Conservation (phyloP, 2,888 invertebrate genomes). For the Drosophila anomelani region DNA sequence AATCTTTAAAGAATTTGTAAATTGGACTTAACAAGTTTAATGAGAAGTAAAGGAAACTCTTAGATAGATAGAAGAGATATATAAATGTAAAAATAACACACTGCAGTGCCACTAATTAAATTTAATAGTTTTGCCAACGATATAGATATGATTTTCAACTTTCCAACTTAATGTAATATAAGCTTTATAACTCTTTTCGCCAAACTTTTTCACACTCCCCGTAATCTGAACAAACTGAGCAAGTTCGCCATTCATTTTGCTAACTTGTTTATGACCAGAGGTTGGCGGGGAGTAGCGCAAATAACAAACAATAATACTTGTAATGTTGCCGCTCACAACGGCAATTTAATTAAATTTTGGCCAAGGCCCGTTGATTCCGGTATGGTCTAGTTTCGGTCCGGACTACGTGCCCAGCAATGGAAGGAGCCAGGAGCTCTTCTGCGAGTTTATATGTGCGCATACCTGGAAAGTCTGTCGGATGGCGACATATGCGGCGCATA, state of each 20-base stretch:
- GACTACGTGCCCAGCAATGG: conserved; percentile 47
- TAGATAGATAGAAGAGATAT: background rate
- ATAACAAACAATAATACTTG: conserved; percentile 49
- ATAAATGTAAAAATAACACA: background rate
- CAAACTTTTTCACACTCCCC: conserved; percentile 1
- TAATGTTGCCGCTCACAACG: conserved; percentile 42
- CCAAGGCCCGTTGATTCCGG: conserved; percentile 27
- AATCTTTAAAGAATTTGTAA: background rate
- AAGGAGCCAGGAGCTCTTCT: conserved; percentile 6
- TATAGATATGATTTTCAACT: conserved; percentile 4
- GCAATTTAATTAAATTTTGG: conserved; percentile 77
- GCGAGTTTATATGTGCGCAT: conserved; percentile 11
- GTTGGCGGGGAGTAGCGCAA: conserved; percentile 19
- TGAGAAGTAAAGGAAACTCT: too few relatives aligned
- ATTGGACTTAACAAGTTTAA: too few relatives aligned
- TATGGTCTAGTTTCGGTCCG: conserved; percentile 21
- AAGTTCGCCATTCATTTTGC: conserved; percentile 3
- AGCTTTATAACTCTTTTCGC: conserved; percentile 1
- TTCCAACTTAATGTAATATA: conserved; percentile 6
- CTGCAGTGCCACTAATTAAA: conserved; percentile 1
- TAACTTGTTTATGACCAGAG: conserved; percentile 32
- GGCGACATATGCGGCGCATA: conserved; percentile 77
- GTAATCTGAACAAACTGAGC: conserved; percentile 7
- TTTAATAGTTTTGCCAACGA: background rate
- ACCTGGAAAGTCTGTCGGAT: conserved; percentile 44